phyloP scores from a whole-genome alignment of 2,797 vertebrate genomes.

The Coreius guichenoti region DNA sequence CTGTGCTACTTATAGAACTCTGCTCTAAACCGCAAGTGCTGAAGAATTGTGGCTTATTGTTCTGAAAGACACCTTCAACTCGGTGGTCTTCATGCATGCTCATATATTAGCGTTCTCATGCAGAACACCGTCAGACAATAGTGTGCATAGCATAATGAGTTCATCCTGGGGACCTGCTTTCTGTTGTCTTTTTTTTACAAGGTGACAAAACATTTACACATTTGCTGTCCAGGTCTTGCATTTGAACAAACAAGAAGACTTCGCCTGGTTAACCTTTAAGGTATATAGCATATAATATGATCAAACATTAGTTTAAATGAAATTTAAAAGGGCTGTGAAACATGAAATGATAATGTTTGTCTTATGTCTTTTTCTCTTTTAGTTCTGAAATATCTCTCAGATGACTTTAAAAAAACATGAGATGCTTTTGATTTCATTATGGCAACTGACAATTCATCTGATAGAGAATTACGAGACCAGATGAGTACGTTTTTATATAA shows the following conservation, averaged over 20 bases:
- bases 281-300: not conserved
- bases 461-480: rapidly evolving
- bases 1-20: conserved; percentile 25
- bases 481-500: not conserved
- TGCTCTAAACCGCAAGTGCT: conserved; percentile 26
- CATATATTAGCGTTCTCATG: not conserved
- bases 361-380: not conserved
- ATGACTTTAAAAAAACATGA: conserved; percentile 10
- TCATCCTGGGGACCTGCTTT: not conserved
- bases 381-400: conserved; percentile 1
- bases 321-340: not conserved
- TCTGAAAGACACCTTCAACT: conserved; percentile 26
- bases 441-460: not conserved
- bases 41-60: not conserved
- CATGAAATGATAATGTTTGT: not conserved
- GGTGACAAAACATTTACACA: conserved; percentile 8
- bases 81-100: conserved; percentile 29
- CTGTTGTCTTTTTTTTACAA: not conserved
- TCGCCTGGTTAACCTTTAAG: not conserved
- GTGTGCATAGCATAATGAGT: not conserved
- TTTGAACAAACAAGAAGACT: not conserved
- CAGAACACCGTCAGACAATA: not conserved
- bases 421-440: not conserved
- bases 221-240: not conserved
- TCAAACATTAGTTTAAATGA: not conserved